Evolutionary conservation across 2,888 invertebrate species (phyloP).

Genomic region (Orchestes rusci): DNA sequence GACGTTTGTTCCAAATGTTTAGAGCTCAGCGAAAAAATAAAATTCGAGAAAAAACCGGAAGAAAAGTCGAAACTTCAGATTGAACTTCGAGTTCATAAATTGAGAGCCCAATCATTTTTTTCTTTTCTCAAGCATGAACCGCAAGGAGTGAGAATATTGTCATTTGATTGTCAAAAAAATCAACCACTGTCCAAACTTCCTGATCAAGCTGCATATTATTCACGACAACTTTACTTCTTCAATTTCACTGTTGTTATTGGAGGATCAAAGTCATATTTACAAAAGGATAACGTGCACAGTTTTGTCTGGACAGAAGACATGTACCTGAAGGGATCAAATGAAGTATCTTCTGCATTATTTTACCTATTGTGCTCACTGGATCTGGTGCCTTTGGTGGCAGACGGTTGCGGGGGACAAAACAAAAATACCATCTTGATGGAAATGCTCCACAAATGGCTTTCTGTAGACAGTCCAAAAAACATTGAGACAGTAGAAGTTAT

Average conservation of each 20-base stretch:
- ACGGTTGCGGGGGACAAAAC: too few relatives aligned
- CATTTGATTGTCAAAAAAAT: slow-evolving; percentile 26
- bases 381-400: too few relatives aligned
- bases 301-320: too few relatives aligned
- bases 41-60: slow-evolving; percentile 22
- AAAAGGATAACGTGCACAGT: slow-evolving; percentile 14
- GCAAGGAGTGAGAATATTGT: slow-evolving; percentile 27
- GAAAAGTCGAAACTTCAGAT: slow-evolving; percentile 25
- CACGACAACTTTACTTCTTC: slow-evolving; percentile 20
- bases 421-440: too few relatives aligned
- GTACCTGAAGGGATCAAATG: too few relatives aligned
- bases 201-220: slow-evolving; percentile 23
- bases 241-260: slow-evolving; percentile 23
- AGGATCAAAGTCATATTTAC: slow-evolving; percentile 12
- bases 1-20: slow-evolving; percentile 31
- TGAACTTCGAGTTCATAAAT: background rate
- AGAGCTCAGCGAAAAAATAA: slow-evolving; percentile 30
- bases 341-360: too few relatives aligned
- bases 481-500: too few relatives aligned
- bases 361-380: too few relatives aligned
- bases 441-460: too few relatives aligned
- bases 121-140: slow-evolving; percentile 26
- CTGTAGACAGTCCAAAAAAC: too few relatives aligned
- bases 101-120: slow-evolving; percentile 29
- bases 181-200: slow-evolving; percentile 30